Base-by-base conservation (phyloP, 2,888 invertebrate species). In the Argyra leucocephala region DNA sequence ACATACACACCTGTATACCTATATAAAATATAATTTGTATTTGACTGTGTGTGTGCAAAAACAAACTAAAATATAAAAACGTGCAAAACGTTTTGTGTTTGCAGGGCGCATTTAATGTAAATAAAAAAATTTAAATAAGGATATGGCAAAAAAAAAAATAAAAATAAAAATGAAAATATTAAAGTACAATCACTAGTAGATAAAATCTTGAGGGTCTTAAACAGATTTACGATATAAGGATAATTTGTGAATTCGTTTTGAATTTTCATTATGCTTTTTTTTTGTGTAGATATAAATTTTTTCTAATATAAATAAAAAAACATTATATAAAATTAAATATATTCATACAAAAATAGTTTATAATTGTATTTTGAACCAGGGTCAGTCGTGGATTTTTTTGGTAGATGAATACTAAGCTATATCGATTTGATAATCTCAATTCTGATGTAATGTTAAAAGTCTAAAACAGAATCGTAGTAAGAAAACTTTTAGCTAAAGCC, bases 201-300 rank as follows among this genome's bases (percentile, higher is more conserved):
- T 48, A 48, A 48, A 48, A 18, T 48, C 15, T 48, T 48, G n/a
- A 48, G 48, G 48, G 48, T 48, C 48, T 48, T 48, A 48, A 48
- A 48, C 48, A 48, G 48, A 48, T 48, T 48, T 48, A 48, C 48
- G 48, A 48, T 48, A 48, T 48, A 48, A 48, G 18, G 48, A 48
- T 48, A 48, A 48, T 48, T 48, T 48, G n/a, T 48, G 15, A 48
- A 48, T 48, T 48, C 48, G n/a, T 15, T 48, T 48, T 18, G 18
- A 18, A 48, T 15, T 48, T n/a, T 15, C 18, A 48, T n/a, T 48
- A 18, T 48, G 12, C 18, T 48, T 18, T n/a, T 15, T 18, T 18
- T 48, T 9, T 48, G 9, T 18, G 18, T 48, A 48, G 12, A 48
- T n/a, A n/a, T 48, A n/a, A 31, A 48, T 48, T 12, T 48, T 48